A percentile compares a stretch with the other conserved stretches of the same genome.
Evolutionary conservation across 1,140 invertebrate genomes (phyloP).

Genomic region (Triops longicaudatus): DNA sequence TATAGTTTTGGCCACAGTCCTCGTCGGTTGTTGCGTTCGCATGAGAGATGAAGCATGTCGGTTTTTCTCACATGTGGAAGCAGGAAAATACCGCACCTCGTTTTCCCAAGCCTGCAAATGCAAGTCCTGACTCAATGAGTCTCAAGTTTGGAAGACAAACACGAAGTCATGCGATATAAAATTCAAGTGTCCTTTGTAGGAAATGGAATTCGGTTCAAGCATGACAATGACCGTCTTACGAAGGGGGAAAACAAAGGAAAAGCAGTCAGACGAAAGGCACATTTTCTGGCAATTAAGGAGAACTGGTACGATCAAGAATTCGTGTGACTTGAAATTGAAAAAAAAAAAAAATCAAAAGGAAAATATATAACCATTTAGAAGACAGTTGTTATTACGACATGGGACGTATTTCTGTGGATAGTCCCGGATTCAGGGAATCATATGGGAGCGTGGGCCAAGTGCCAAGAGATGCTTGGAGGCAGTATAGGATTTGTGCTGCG

Average conservation of each 20-base stretch:
- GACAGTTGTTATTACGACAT: not conserved
- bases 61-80: constrained; percentile 4
- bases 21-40: not conserved
- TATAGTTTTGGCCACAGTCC: not conserved
- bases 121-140: not conserved
- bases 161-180: not conserved
- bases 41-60: not conserved
- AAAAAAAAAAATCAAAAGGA: too few species aligned
- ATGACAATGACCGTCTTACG: not conserved
- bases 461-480: too few species aligned
- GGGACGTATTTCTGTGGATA: not conserved
- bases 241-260: too few species aligned
- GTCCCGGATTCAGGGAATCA: not conserved
- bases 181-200: not conserved
- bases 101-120: not conserved
- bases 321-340: too few species aligned
- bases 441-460: not conserved
- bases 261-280: too few species aligned
- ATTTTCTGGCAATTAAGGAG: too few species aligned
- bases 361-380: not conserved
- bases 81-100: not conserved
- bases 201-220: not conserved
- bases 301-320: too few species aligned
- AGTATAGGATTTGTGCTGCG: not conserved
- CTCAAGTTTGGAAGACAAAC: not conserved